Base-by-base conservation (phyloP, 1,140 invertebrate species). In the Drosophila pruinosa region DNA sequence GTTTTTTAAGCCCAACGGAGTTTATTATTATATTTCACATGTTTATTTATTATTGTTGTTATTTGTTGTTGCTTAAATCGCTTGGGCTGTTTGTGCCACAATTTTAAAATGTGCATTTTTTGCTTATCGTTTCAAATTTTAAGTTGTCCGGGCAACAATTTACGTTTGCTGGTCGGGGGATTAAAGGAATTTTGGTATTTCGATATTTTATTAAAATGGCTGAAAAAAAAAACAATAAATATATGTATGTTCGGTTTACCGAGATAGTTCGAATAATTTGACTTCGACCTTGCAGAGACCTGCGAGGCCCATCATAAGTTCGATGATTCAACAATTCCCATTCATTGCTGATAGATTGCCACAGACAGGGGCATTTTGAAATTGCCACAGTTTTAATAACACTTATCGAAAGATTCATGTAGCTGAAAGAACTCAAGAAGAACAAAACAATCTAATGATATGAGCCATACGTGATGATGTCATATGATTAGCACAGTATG, bases 21-120 rank as follows among this genome's bases (percentile, higher is more conserved):
- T 76, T 85, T 85, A 75, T 83, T 85, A 73, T 74, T 50, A 50
- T 28, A 10, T 41, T 56, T 39, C 43, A 45, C 34, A 24, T 61
- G 19, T 61, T 59, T 50, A 48, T 39, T 31, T 58, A 15, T 36
- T 8, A 14, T 48, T 21, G 31, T 57, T 65, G 4, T 31, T 56
- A 19, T 64, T n/a, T 56, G 26, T 45, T 76, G 68, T 54, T 71
- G 52, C 31, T 63, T 50, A 59, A 78, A 50, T 59, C 71, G 47
- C 64, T 36, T 45, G 67, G 67, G 77, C 50, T 80, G 67, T 80
- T 72, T 67, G 39, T 61, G 75, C 53, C 41, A 24, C n/a, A 24
- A 47, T 12, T 24, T 24, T 24, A 62, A 8, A 53, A 39, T 43
- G 28, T 36, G 12, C n/a, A 61, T 19, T 3, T 26, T 79, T 36